These are phyloP conservation scores for Chirona hameri DNA, from an alignment of 2,888 invertebrate genomes.

Conservation along the genomic window DNA sequence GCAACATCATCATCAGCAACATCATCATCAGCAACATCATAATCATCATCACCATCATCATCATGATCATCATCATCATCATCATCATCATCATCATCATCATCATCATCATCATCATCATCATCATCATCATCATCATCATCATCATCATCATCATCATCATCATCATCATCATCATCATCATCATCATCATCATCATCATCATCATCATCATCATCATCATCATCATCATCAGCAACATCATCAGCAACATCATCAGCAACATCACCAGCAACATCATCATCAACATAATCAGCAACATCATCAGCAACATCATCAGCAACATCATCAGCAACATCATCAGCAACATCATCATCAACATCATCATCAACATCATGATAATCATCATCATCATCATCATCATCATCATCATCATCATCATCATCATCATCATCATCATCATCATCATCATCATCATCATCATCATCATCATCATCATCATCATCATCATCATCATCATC, in stretches of 20 bases:
- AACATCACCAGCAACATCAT: too few species aligned
- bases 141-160: conserved; percentile 22
- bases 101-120: conserved; percentile 4
- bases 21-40: too few species aligned
- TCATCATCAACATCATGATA: too few species aligned
- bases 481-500: conserved; percentile 11
- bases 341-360: too few species aligned
- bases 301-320: too few species aligned
- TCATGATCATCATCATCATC: conserved; percentile 13
- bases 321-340: too few species aligned
- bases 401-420: conserved; percentile 22
- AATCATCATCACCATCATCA: conserved; percentile 9
- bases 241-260: too few species aligned
- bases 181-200: conserved; percentile 4
- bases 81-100: conserved; percentile 9
- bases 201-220: too few species aligned
- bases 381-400: too few species aligned
- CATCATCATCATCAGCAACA: too few species aligned
- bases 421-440: conserved; percentile 10
- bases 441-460: background rate
- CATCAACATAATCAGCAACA: too few species aligned
- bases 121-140: conserved; percentile 22
- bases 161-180: background rate
- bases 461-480: conserved; percentile 3
- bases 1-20: too few species aligned